Evolutionary conservation across 1,140 invertebrate genomes (phyloP), one percentile per base, ranked within the genome.

Genomic region (Varroa destructor): DNA sequence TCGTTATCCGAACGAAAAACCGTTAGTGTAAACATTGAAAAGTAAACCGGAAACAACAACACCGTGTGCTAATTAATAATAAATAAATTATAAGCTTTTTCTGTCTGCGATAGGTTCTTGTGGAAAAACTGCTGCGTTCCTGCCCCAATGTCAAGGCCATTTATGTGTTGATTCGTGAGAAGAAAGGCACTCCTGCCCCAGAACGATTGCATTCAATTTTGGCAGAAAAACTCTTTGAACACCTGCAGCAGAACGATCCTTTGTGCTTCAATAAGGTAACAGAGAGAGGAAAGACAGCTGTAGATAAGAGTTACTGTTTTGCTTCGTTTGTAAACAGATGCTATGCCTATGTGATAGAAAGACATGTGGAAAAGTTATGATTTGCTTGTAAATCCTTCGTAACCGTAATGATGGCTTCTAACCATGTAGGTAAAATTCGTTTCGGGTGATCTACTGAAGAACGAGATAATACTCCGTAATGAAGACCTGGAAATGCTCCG

Each of bases 401-500:
- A 51, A 51, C 8, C 46, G 3, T 51, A 51, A 51, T 5, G 46
- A 8, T 51, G 46, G 46, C 46, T 51, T 3, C 46, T 51, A 51
- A 51, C 61, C 5, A 12, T 40, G 61, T 37, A 67, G 61, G 61
- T 67, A 37, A 67, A 67, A 37, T 67, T 67, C 36, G 40, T 67
- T 8, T 67, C 61, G 40, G 61, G 61, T 14, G 61, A 67, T 67
- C 61, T 67, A 2, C 37, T 67, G 73, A 85, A 89, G 77, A 86
- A 88, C 5, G 87, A 90, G 72, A 80, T 99, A 43, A 94, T 93
- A 1, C 88, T 99, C 74, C 89, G 86, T 75, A 78, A 84, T 3
- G 81, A 84, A 36, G 92, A 97, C 81, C 85, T 87, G 75, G 81
- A 84, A 55, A 79, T 83, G 40, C 79, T 94, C 6, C 83, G 82